Percentiles rank a stretch among this genome's conserved stretches.
phyloP scores from a whole-genome alignment of 2,888 invertebrate genomes.

The Nephrotoma flavescens region DNA sequence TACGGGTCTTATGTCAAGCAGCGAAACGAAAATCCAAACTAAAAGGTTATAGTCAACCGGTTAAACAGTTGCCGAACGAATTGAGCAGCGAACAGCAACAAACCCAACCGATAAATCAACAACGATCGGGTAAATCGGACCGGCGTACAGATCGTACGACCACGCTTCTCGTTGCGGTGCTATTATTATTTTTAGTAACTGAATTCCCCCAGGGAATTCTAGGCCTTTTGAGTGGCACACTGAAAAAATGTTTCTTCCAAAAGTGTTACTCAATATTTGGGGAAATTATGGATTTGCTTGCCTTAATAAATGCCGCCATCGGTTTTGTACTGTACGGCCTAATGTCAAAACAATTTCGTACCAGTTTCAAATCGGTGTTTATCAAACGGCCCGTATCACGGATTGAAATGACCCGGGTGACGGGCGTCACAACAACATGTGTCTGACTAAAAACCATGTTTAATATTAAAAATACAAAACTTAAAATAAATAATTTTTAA shows the following conservation, averaged over 20 bases:
- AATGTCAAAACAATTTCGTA: slow-evolving; percentile 87
- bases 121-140: slow-evolving; percentile 39
- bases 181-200: slow-evolving; percentile 72
- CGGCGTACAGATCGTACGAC: slow-evolving; percentile 76
- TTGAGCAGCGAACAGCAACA: neutral
- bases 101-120: neutral
- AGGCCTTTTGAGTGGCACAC: slow-evolving; percentile 53
- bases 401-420: slow-evolving; percentile 27
- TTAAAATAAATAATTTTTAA: neutral
- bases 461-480: neutral
- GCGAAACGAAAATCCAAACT: slow-evolving; percentile 58
- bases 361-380: slow-evolving; percentile 53
- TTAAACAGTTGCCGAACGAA: neutral
- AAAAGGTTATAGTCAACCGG: slow-evolving; percentile 41
- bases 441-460: slow-evolving; percentile 21
- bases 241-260: slow-evolving; percentile 56
- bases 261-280: slow-evolving; percentile 69
- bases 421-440: slow-evolving; percentile 29
- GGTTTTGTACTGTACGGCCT: slow-evolving; percentile 88
- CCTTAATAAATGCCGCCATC: slow-evolving; percentile 79
- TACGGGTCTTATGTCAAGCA: slow-evolving; percentile 54
- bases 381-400: slow-evolving; percentile 48
- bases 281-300: slow-evolving; percentile 79
- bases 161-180: slow-evolving; percentile 73
- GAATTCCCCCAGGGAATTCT: slow-evolving; percentile 75